Conservation (phyloP, 2,888 invertebrate species). For the Entomobrya proxima region DNA sequence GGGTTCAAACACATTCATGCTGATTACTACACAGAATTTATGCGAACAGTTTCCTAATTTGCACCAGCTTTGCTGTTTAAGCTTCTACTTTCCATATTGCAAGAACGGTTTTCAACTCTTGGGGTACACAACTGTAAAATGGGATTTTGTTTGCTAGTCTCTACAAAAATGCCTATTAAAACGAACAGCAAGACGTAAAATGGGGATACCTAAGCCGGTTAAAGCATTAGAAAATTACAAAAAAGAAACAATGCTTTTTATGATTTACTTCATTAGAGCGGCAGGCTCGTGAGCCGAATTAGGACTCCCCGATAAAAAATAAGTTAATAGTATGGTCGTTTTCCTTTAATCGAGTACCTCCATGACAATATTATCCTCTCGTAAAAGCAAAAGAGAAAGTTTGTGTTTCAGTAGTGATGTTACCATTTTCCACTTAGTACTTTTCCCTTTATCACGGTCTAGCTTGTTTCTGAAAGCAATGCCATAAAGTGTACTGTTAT, state of each 20-base stretch:
- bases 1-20: no score
- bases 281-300: neutral
- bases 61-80: no score
- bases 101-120: no score
- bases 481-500: slow-evolving; percentile 43
- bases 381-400: neutral
- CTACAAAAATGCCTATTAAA: no score
- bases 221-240: neutral
- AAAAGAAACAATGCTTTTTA: slow-evolving; percentile 14
- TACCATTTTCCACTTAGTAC: slow-evolving; percentile 32
- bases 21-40: no score
- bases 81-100: no score
- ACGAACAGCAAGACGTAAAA: neutral
- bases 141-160: no score
- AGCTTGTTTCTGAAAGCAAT: slow-evolving; percentile 25
- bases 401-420: neutral
- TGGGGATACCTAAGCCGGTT: neutral
- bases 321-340: neutral
- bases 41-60: no score
- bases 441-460: slow-evolving; percentile 10
- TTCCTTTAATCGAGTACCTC: slow-evolving; percentile 22
- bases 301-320: neutral
- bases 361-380: slow-evolving; percentile 10
- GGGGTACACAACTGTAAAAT: no score
- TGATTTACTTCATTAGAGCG: slow-evolving; percentile 13